Base-by-base conservation (phyloP, 2,888 invertebrate genomes). In the Asteroscopus sphinx region DNA sequence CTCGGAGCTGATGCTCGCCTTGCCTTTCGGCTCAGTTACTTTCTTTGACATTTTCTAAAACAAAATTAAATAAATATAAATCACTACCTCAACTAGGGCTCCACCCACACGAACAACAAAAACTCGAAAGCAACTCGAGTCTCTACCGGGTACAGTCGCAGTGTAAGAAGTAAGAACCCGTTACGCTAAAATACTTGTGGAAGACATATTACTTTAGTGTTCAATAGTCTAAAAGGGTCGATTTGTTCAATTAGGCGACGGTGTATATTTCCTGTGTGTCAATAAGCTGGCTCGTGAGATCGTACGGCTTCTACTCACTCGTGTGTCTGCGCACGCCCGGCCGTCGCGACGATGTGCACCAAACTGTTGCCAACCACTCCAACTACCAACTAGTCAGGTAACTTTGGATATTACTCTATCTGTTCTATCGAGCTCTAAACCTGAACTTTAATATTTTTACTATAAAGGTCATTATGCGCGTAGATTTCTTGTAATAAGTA, bases 21-120 rank as follows among this genome's bases (percentile, higher is more conserved):
- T 44, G n/a, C 39, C 6, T 30, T 48, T 46, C 1, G 65, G 2
- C 8, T 73, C 73, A 11, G 63, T 35, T 11, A 58, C 76, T 59
- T 73, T 85, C 71, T 89, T 90, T 13, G 86, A 79, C 90, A 91
- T 91, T 48, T 73, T 82, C 60, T 73, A 65, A 65, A 76, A 65
- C 60, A 68, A 69, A 57, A 51, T 44, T 21, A 48, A 26, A 35
- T 33, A 16, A 42, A 52, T 15, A 37, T 39, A 39, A 49, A 25
- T 25, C 32, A 44, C 37, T 13, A 30, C 1, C 16, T 56, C 26
- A 6, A 28, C 28, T 12, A 45, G 9, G 9, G n/a, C 3, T 48
- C 44, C 54, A 33, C 68, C 61, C 48, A 46, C 62, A 49, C 48
- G 5, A 33, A 13, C 7, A 37, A 44, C 42, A 32, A 45, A 62